Conservation (phyloP, 2,888 invertebrate genomes). For the Agriopis aurantiaria region DNA sequence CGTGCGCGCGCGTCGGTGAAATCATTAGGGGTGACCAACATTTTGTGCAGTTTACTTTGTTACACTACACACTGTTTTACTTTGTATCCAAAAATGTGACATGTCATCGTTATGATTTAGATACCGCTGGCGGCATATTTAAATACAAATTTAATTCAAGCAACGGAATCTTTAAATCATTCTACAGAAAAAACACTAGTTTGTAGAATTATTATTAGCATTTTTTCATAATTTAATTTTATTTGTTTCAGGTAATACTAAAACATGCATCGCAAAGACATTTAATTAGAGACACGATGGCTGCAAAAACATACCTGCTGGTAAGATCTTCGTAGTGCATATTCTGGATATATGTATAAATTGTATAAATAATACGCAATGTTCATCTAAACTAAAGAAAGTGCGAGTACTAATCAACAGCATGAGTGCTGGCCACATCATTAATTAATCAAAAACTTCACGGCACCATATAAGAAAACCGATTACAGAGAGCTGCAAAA, state of each 20-base stretch:
- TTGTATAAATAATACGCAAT: not conserved
- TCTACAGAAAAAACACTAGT: too few relatives aligned
- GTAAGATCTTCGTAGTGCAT: conserved; percentile 9
- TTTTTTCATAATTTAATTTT: not conserved
- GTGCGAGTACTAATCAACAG: not conserved
- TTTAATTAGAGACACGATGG: conserved; percentile 8
- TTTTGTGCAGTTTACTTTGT: conserved; percentile 10
- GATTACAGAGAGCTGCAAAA: conserved; percentile 24
- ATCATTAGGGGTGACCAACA: conserved; percentile 56
- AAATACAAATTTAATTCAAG: too few relatives aligned
- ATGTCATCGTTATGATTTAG: conserved; percentile 12
- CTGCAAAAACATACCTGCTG: conserved; percentile 3
- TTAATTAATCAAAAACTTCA: conserved; percentile 15
- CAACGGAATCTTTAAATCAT: too few relatives aligned
- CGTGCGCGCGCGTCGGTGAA: conserved; percentile 65
- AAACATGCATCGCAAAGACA: conserved; percentile 18
- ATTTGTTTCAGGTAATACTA: conserved; percentile 64
- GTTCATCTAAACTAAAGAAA: not conserved
- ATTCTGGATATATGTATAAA: not conserved
- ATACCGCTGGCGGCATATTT: not conserved
- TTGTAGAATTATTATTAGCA: too few relatives aligned
- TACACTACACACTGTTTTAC: too few relatives aligned
- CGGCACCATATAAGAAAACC: conserved; percentile 15
- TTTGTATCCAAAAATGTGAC: not conserved
- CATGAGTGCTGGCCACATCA: not conserved